Percentiles rank a stretch among this genome's conserved stretches.
These are phyloP conservation scores for Oconnorella tubifera DNA, from an alignment of 2,888 invertebrate genomes.

Conservation along the genomic window DNA sequence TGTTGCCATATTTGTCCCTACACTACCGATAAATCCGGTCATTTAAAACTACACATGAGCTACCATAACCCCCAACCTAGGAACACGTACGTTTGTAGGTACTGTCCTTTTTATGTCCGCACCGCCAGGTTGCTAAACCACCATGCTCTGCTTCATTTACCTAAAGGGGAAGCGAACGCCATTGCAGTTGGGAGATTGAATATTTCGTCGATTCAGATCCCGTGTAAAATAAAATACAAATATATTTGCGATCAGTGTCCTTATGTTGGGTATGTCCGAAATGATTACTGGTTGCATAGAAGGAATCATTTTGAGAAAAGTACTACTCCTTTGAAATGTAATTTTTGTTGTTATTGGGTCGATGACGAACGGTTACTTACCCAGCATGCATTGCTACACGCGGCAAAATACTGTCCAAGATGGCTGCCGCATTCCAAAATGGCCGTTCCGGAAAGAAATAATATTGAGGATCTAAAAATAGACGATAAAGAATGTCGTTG, in stretches of 20 bases:
- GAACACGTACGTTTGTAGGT: slow-evolving; percentile 73
- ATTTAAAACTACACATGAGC: slow-evolving; percentile 61
- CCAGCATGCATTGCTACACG: slow-evolving; percentile 76
- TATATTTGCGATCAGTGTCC: slow-evolving; percentile 73
- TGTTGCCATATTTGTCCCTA: slow-evolving; percentile 62
- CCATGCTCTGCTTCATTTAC: slow-evolving; percentile 65
- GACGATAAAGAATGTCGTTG: slow-evolving; percentile 4
- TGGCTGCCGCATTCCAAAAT: neutral
- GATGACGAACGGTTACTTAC: slow-evolving; percentile 74
- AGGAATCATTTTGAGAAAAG: slow-evolving; percentile 73
- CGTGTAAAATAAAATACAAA: slow-evolving; percentile 55
- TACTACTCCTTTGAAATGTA: slow-evolving; percentile 75
- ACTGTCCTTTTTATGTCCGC: slow-evolving; percentile 74
- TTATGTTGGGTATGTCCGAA: slow-evolving; percentile 79
- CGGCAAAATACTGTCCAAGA: slow-evolving; percentile 8
- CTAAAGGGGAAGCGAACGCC: slow-evolving; percentile 18
- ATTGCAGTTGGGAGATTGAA: neutral
- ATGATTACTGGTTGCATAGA: slow-evolving; percentile 80
- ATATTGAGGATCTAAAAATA: neutral
- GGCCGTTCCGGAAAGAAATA: neutral
- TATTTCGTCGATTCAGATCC: neutral
- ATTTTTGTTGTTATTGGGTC: slow-evolving; percentile 76
- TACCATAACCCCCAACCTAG: slow-evolving; percentile 68
- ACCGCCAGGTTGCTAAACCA: slow-evolving; percentile 61
- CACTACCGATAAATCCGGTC: slow-evolving; percentile 44